Base-by-base conservation (phyloP, 2,888 invertebrate species). In the Schizotus pectinicornis region DNA sequence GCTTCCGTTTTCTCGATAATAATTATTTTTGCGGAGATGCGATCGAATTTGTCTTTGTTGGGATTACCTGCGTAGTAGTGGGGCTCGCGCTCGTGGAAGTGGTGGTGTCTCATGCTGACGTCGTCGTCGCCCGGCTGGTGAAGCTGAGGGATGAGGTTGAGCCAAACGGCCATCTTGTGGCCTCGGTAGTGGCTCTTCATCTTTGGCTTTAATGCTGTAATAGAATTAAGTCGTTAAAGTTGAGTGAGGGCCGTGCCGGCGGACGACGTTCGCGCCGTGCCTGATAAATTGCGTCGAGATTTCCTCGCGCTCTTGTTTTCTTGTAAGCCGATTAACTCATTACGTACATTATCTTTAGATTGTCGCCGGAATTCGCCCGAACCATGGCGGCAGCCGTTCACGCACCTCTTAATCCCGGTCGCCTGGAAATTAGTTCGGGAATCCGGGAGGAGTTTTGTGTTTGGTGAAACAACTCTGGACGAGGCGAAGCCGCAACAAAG, bases 131-230 rank as follows among this genome's bases (percentile, higher is more conserved):
- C 91, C 0, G 91, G 90, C 66, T 90, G 86, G 80, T 93, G 92
- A 61, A 94, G 85, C 42, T 92, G 92, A 9, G 93, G 93, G 64
- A 94, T 88, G 47, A 94, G 84, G 74, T 93, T 92, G 67, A 94
- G 80, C 95, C 95, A 95, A 60, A 94, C 85, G 54, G 94, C 92
- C 88, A 94, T 89, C 81, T 94, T 92, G 83, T 95, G 95, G 39
- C 95, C 95, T 36, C 95, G 87, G 81, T 94, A 94, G 81, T 94
- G 94, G 70, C 90, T 91, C 74, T 87, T 88, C 80, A 92, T 87
- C 67, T 88, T 87, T 8, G 89, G 84, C 71, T 89, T 89, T 30
- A 84, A 82, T 42, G 88, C 90, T 90, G 78, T 34, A 76, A 79
- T 61, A 72, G 64, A 69, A 70, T 59, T 56, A 54, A 64, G 59